A percentile compares a stretch with the other conserved stretches of the same genome.
Evolutionary conservation across 2,888 invertebrate genomes (phyloP).

Genomic region (Siphlonurus alternatus): DNA sequence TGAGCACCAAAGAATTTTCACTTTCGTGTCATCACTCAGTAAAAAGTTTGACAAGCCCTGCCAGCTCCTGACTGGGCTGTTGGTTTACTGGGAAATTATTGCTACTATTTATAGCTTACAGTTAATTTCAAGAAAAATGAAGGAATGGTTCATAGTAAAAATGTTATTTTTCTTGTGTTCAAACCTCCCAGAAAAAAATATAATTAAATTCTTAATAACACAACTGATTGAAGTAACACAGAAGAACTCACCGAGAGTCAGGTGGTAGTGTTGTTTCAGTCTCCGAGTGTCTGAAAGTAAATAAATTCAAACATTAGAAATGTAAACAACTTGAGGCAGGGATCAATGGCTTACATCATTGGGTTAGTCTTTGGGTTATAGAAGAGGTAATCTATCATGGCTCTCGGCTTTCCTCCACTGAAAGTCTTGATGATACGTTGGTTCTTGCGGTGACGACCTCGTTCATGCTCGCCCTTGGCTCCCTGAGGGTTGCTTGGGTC

Average conservation of each 20-base stretch:
- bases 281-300: neutral
- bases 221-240: neutral
- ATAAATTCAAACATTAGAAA: neutral
- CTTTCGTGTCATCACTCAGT: no score
- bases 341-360: conserved; percentile 37
- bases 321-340: no score
- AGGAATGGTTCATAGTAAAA: no score
- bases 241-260: neutral
- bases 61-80: conserved; percentile 1
- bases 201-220: neutral
- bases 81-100: conserved; percentile 15
- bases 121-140: no score
- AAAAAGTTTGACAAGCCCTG: neutral
- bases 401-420: neutral
- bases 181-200: no score
- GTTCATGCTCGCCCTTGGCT: neutral
- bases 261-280: neutral
- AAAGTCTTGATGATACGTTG: neutral
- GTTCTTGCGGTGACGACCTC: neutral
- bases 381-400: conserved; percentile 84
- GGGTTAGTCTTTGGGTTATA: conserved; percentile 72
- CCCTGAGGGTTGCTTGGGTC: neutral
- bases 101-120: conserved; percentile 16
- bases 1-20: no score
- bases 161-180: no score